Evolutionary conservation across 2,888 invertebrate genomes (phyloP).

Genomic region (Tetropium fuscum): DNA sequence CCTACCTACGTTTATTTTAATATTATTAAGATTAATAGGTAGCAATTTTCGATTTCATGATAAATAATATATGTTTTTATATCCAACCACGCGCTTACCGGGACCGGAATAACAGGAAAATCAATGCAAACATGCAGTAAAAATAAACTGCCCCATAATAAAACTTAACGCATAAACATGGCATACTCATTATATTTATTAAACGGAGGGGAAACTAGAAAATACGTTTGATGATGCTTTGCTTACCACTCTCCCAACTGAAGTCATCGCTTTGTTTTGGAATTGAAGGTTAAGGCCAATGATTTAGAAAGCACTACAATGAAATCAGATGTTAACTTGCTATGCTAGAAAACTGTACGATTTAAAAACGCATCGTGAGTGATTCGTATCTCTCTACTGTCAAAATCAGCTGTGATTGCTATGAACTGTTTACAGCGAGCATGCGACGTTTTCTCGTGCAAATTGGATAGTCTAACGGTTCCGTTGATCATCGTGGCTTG

Average conservation of each 20-base stretch:
- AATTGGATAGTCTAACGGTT: no score
- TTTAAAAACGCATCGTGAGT: constrained; percentile 14
- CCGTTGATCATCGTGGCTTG: neutral
- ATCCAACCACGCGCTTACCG: neutral
- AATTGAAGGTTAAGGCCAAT: constrained; percentile 28
- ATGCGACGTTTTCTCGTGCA: neutral
- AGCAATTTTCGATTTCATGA: no score
- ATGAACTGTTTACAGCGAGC: constrained; percentile 14
- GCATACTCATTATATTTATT: neutral
- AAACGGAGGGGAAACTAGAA: neutral
- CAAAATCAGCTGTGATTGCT: constrained; percentile 24
- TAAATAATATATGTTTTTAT: neutral
- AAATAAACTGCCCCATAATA: neutral
- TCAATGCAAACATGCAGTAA: constrained; percentile 1
- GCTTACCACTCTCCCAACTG: constrained; percentile 42
- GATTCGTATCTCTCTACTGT: constrained; percentile 1
- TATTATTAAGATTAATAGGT: no score
- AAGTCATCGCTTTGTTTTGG: constrained; percentile 32
- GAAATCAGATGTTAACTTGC: constrained; percentile 2
- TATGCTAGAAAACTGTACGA: neutral
- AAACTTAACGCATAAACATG: neutral
- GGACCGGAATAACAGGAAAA: neutral
- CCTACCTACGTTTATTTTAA: no score
- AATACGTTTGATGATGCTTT: neutral
- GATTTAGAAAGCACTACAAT: constrained; percentile 8